Conservation (phyloP, 2,888 invertebrate species). For the Cantharis lateralis region DNA sequence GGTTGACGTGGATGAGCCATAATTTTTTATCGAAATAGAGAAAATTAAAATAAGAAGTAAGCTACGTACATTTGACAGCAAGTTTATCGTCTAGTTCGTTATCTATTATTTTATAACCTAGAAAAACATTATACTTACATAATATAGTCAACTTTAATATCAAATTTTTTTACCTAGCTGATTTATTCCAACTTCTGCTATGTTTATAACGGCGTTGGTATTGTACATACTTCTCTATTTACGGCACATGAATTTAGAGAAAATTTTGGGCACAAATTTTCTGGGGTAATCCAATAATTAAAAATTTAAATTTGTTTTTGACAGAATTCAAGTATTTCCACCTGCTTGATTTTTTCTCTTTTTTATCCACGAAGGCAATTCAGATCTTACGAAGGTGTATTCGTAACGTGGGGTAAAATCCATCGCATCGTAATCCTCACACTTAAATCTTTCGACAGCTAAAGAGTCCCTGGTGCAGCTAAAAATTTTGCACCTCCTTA, state of each 20-base stretch:
- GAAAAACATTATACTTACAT: conserved; percentile 1
- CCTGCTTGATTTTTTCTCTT: conserved; percentile 3
- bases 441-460: background rate
- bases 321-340: conserved; percentile 10
- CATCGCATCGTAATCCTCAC: background rate
- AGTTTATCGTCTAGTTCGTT: background rate
- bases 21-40: background rate
- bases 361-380: conserved; percentile 9
- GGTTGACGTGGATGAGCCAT: conserved; percentile 16
- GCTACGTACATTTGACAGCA: conserved; percentile 1
- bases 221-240: background rate
- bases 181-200: background rate
- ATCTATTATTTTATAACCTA: background rate
- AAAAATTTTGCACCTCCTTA: background rate
- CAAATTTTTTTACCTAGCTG: background rate
- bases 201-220: background rate
- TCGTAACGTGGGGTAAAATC: background rate
- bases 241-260: background rate
- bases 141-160: background rate
- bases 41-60: background rate
- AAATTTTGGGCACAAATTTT: background rate
- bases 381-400: background rate
- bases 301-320: conserved; percentile 6
- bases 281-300: background rate
- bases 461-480: background rate